Percentiles rank a stretch among this genome's conserved stretches.
phyloP scores from a whole-genome alignment of 1,140 invertebrate species.

The Aphis craccivora region DNA sequence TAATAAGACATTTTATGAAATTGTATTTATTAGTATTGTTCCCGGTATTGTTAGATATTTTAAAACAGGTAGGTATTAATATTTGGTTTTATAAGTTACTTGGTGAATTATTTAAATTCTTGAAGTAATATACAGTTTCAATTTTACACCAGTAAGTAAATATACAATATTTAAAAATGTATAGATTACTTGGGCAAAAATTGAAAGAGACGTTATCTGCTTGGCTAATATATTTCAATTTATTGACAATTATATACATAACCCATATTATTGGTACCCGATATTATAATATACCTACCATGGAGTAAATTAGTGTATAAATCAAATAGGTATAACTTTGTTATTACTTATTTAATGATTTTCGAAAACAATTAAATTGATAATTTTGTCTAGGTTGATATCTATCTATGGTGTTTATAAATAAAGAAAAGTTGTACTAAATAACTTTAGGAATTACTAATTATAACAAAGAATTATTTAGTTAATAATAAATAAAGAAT shows the following conservation, averaged over 20 bases:
- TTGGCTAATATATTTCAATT: background rate
- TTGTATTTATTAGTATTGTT: background rate
- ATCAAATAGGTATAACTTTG: background rate
- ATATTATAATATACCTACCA: background rate
- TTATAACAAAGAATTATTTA: background rate
- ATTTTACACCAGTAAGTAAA: background rate
- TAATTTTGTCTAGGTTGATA: background rate
- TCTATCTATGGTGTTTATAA: background rate
- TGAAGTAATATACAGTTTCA: background rate
- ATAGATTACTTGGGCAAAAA: background rate
- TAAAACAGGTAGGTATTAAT: background rate
- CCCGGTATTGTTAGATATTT: background rate
- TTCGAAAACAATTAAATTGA: background rate
- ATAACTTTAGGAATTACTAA: background rate
- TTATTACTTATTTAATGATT: background rate
- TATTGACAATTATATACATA: background rate
- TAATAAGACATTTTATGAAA: background rate
- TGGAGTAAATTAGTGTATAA: background rate
- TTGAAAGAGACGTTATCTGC: background rate
- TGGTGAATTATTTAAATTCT: background rate
- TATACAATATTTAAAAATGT: background rate
- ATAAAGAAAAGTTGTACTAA: background rate
- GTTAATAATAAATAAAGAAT: background rate
- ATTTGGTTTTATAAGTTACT: background rate
- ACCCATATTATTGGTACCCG: background rate